Evolutionary conservation across 1,140 invertebrate genomes (phyloP).

Genomic region (Bursaphelenchus mucronatus): DNA sequence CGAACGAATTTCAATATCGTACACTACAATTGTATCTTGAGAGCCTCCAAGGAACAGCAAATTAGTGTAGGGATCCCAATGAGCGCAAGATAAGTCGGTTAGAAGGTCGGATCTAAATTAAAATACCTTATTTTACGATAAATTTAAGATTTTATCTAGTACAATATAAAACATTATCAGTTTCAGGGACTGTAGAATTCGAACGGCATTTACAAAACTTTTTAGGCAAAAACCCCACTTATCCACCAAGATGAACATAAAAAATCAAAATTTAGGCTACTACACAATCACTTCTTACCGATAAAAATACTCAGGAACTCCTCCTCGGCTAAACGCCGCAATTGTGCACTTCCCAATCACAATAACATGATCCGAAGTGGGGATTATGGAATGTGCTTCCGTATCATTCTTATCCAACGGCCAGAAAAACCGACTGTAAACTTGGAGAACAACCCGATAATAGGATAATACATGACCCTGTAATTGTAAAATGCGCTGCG

Average conservation of each 20-base stretch:
- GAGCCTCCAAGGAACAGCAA: conserved; percentile 7
- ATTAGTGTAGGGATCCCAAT: conserved; percentile 9
- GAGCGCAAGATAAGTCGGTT: neutral
- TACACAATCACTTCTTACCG: neutral
- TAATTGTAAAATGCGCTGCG: neutral
- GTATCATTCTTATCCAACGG: conserved; percentile 13
- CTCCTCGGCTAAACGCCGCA: conserved; percentile 5
- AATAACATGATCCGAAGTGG: conserved; percentile 3
- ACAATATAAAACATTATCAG: no score
- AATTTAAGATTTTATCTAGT: neutral
- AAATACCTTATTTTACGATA: neutral
- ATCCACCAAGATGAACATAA: no score
- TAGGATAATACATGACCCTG: conserved; percentile 11
- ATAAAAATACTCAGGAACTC: conserved; percentile 4
- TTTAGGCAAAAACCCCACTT: no score
- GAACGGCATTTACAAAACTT: no score
- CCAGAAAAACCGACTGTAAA: conserved; percentile 17
- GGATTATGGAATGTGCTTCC: conserved; percentile 1
- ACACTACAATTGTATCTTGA: neutral
- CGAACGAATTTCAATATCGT: neutral
- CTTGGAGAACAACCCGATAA: conserved; percentile 1
- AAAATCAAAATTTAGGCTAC: no score
- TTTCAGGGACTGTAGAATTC: no score
- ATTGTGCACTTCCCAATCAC: conserved; percentile 10
- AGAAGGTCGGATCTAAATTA: conserved; percentile 5